Evolutionary conservation across 2,797 vertebrate species (phyloP), one percentile per base, ranked within the genome.

Genomic region (Darevskia nairensis): DNA sequence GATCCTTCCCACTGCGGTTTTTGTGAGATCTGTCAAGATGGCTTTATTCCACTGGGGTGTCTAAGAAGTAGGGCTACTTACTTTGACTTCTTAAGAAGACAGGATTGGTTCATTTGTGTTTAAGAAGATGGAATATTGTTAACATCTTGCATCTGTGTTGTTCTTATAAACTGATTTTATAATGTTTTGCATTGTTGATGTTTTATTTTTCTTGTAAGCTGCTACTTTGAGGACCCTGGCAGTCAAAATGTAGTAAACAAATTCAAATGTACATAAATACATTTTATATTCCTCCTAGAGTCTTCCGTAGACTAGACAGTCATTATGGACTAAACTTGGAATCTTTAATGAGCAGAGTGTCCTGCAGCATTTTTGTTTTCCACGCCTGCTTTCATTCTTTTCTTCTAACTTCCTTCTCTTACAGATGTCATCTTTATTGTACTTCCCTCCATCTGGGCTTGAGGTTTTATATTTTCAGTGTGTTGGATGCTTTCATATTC

Each of bases 91-190:
- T 64, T 64, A 64, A 50, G 39, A 50, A 68, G 25, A 11, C 25
- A 25, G 3, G 23, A 6, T 80, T 39, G 29, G 15, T 80, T 69
- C 79, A 50, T 39, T 84, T 64, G 9, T 82, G 68, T 41, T 35
- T 29, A 59, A 41, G 69, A 46, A 6, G 10, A 19, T 29, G 8
- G 25, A 50, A 50, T 61, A 41, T 64, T 61, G 15, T 61, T 66
- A 77, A n/a, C 15, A 25, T 35, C 27, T 39, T 59, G 19, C 3
- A 19, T 61, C 61, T 61, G 35, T 55, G 59, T 85, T 61, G n/a
- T 85, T 41, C 80, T 80, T 79, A 80, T 79, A 29, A n/a, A 39
- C 44, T 86, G 21, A 39, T 86, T 71, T 80, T 50, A 79, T 69
- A 29, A 79, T 55, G 44, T 69, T 72, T 35, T 80, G 32, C 46